Percentiles rank a stretch among this genome's conserved stretches.
These are phyloP conservation scores for Monopis laevigella DNA, from an alignment of 2,888 invertebrate species.

Conservation along the genomic window DNA sequence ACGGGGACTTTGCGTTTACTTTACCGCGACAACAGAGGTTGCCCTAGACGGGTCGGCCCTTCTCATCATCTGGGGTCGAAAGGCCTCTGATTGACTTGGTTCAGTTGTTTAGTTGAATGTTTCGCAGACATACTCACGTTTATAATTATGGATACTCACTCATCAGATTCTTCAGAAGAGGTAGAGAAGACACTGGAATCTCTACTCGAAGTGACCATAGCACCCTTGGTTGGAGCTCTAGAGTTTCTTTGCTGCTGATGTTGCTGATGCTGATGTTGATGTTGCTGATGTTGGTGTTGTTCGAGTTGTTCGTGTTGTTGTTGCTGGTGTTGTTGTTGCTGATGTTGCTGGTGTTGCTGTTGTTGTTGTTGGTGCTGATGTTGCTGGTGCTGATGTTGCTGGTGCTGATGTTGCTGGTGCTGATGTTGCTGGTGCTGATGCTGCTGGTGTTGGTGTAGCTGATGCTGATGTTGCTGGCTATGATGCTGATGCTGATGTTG, in stretches of 20 bases:
- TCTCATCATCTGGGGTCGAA: no score
- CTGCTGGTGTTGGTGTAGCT: constrained; percentile 19
- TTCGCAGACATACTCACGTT: not conserved
- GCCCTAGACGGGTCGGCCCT: not conserved
- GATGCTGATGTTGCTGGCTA: constrained; percentile 21
- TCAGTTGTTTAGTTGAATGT: not conserved
- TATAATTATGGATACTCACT: constrained; percentile 28
- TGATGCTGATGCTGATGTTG: constrained; percentile 15
- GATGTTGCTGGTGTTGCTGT: constrained; percentile 23
- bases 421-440: constrained; percentile 25
- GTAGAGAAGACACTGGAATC: constrained; percentile 58
- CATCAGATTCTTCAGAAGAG: constrained; percentile 47
- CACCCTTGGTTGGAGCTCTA: constrained; percentile 9
- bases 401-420: constrained; percentile 17
- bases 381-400: constrained; percentile 22
- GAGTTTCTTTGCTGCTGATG: constrained; percentile 19
- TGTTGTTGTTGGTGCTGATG: constrained; percentile 26
- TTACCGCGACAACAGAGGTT: no score
- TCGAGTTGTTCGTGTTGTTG: constrained; percentile 17
- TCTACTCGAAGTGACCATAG: constrained; percentile 38
- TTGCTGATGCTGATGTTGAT: constrained; percentile 16
- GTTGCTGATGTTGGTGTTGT: constrained; percentile 25
- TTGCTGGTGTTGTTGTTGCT: constrained; percentile 23
- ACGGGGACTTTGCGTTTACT: no score
- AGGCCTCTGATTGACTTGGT: not conserved